Percentiles rank a stretch among this genome's conserved stretches.
These are phyloP conservation scores for Notothenia coriiceps DNA, from an alignment of 2,113 vertebrate genomes.

Conservation along the genomic window DNA sequence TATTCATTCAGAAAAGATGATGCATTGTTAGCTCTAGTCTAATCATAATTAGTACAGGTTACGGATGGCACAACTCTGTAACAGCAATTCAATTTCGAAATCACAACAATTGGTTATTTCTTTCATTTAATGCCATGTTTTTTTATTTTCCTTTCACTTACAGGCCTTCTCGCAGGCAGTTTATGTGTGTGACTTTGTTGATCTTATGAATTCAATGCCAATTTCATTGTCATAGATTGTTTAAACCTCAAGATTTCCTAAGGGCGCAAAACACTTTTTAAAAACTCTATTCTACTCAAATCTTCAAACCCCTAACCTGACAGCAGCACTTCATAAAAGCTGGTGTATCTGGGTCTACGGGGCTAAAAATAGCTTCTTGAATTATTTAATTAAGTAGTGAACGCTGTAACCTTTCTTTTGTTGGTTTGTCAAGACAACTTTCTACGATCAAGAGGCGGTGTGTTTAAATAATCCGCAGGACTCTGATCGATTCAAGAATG, in stretches of 20 bases:
- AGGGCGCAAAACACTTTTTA: not conserved
- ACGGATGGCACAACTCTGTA: not conserved
- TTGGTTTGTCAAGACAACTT: conserved; percentile 38
- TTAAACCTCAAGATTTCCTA: not conserved
- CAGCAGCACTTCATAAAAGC: conserved; percentile 39
- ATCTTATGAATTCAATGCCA: not conserved
- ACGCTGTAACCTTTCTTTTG: conserved; percentile 35
- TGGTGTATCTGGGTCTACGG: conserved; percentile 41
- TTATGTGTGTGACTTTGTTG: not conserved
- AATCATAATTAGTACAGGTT: not conserved
- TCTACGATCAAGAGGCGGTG: not conserved
- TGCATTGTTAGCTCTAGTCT: not conserved
- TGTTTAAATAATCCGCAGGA: conserved; percentile 19
- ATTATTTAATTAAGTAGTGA: conserved; percentile 41
- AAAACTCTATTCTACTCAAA: not conserved
- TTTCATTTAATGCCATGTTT: not conserved
- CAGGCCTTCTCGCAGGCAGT: not conserved
- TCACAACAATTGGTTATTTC: not conserved
- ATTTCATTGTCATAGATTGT: not conserved
- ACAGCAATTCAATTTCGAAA: not conserved
- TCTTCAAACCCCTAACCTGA: conserved; percentile 35
- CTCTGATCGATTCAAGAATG: conserved; percentile 6
- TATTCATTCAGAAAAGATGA: conserved; percentile 1
- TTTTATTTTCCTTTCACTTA: not conserved
- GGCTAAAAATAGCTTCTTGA: conserved; percentile 43